Evolutionary conservation across 2,113 vertebrate genomes (phyloP).

Genomic region (Misgurnus mizolepis): DNA sequence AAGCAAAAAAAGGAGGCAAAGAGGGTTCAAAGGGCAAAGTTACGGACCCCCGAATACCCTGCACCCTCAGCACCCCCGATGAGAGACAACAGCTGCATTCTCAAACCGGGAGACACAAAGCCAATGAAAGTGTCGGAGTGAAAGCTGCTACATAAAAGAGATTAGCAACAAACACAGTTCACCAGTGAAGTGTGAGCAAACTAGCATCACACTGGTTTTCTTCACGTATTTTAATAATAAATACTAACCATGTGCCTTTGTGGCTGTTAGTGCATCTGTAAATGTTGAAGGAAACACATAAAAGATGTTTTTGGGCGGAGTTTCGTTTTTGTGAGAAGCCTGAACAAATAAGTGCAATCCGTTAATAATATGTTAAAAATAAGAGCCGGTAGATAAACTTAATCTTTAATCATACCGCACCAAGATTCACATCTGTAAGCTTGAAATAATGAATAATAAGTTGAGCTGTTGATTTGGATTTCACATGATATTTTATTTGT

Average conservation of each 20-base stretch:
- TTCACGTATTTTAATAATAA: background rate
- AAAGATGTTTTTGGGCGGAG: background rate
- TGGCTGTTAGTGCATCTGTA: too few relatives aligned
- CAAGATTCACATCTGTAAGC: too few relatives aligned
- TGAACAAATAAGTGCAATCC: too few relatives aligned
- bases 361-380: too few relatives aligned
- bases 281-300: background rate
- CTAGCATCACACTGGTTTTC: background rate
- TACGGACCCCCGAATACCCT: slow-evolving; percentile 17
- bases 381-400: too few relatives aligned
- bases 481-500: too few relatives aligned
- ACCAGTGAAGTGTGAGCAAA: background rate
- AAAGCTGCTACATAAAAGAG: background rate
- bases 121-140: background rate
- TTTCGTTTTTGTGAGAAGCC: background rate
- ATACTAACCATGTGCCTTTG: background rate
- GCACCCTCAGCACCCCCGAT: background rate
- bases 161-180: background rate
- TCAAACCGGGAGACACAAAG: background rate
- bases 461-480: too few relatives aligned
- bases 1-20: slow-evolving; percentile 23
- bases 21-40: slow-evolving; percentile 34
- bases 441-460: too few relatives aligned
- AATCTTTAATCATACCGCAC: too few relatives aligned
- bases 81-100: slow-evolving; percentile 36